Conservation (phyloP, 2,888 invertebrate species). For the Tethea ocularis region DNA sequence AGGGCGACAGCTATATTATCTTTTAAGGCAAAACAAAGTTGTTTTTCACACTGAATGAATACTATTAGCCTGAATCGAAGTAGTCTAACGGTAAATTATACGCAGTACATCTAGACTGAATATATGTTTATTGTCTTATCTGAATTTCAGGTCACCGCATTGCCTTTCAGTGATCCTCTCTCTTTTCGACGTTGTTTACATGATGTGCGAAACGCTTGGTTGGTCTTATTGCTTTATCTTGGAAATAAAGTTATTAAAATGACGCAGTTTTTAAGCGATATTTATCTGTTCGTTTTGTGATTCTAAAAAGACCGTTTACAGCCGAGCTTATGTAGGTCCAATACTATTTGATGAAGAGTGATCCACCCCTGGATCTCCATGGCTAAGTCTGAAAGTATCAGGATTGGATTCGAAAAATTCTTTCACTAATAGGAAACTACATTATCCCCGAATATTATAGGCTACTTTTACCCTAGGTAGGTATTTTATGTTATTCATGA, state of each 20-base stretch:
- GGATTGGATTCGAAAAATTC: no score
- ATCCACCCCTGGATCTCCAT: no score
- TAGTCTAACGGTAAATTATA: not conserved
- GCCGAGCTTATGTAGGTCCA: no score
- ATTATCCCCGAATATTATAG: no score
- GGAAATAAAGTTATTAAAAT: not conserved
- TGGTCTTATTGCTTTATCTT: not conserved
- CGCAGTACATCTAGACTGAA: not conserved
- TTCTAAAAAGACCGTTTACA: no score
- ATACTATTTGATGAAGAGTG: no score
- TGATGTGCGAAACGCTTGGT: not conserved
- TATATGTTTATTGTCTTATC: slow-evolving; percentile 9
- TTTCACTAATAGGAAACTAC: no score
- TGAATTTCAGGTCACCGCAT: slow-evolving; percentile 1
- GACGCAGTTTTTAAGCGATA: not conserved
- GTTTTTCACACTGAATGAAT: not conserved
- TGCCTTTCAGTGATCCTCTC: not conserved
- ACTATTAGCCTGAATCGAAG: slow-evolving; percentile 3
- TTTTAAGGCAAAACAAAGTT: not conserved
- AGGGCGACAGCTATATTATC: no score
- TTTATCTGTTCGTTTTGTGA: no score
- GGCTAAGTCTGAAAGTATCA: no score
- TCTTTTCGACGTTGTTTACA: not conserved
- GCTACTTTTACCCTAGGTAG: no score
- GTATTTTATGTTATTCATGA: not conserved